Evolutionary conservation across 2,888 invertebrate species (phyloP).

Genomic region (Lasiommata megera): DNA sequence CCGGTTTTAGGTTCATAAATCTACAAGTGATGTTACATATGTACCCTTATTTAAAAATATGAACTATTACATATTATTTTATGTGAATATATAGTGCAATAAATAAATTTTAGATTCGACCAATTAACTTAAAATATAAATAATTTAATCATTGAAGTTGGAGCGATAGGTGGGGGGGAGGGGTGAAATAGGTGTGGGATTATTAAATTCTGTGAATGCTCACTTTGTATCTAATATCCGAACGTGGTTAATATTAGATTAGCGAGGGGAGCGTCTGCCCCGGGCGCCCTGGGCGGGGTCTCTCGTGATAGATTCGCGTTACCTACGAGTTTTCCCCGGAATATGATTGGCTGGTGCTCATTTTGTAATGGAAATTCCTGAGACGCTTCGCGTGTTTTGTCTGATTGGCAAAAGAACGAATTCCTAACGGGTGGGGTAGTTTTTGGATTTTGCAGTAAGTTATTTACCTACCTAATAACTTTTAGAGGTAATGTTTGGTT

Average conservation of each 20-base stretch:
- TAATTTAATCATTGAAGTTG: too few species aligned
- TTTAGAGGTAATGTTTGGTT: too few species aligned
- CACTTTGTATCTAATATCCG: conserved; percentile 81
- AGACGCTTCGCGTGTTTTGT: conserved; percentile 31
- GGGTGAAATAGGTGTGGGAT: conserved; percentile 56
- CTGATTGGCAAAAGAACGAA: conserved; percentile 16
- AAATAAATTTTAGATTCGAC: too few species aligned
- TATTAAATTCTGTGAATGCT: conserved; percentile 81
- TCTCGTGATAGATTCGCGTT: conserved; percentile 66
- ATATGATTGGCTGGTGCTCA: conserved; percentile 73
- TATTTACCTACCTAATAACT: too few species aligned
- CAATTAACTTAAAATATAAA: too few species aligned
- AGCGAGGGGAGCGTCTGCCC: conserved; percentile 57
- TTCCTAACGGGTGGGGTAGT: background rate
- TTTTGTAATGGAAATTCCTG: conserved; percentile 59
- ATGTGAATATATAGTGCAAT: too few species aligned
- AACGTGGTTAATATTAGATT: conserved; percentile 81
- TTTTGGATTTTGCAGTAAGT: background rate
- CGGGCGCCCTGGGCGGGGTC: conserved; percentile 57
- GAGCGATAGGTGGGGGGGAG: conserved; percentile 3
- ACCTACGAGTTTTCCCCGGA: conserved; percentile 51
- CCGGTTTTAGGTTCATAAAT: too few species aligned
- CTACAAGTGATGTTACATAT: too few species aligned
- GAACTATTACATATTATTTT: too few species aligned
- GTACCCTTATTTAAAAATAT: too few species aligned